phyloP scores from a whole-genome alignment of 2,797 vertebrate species.

The Amazona finschi region DNA sequence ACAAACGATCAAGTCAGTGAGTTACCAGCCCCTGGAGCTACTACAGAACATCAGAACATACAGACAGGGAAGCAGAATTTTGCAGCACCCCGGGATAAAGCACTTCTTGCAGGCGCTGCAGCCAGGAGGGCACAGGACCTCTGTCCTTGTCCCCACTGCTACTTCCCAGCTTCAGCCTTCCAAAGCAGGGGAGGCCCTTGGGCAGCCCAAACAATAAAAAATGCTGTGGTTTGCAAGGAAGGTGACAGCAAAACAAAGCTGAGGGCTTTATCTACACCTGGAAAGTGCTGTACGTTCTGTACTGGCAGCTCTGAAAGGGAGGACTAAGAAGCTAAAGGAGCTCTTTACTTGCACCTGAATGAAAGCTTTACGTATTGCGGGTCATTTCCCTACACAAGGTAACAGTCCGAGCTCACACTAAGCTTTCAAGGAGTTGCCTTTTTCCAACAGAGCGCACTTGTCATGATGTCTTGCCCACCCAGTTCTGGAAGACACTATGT shows the following conservation, averaged over 20 bases:
- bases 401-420: background rate
- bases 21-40: background rate
- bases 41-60: background rate
- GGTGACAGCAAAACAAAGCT: background rate
- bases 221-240: background rate
- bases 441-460: background rate
- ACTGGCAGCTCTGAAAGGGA: background rate
- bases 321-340: background rate
- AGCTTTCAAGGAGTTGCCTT: background rate
- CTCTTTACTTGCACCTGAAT: background rate
- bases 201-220: background rate
- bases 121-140: background rate
- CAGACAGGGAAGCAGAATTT: background rate
- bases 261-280: background rate
- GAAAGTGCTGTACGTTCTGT: background rate
- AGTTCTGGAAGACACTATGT: fast-evolving
- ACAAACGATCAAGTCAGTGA: background rate
- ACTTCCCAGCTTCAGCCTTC: background rate
- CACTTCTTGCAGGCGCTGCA: background rate
- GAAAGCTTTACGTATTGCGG: background rate
- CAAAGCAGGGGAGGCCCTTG: background rate
- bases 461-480: background rate
- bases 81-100: background rate
- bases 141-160: background rate
- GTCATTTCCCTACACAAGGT: background rate